Evolutionary conservation across 2,888 invertebrate species (phyloP).

Genomic region (Hypena proboscidalis): DNA sequence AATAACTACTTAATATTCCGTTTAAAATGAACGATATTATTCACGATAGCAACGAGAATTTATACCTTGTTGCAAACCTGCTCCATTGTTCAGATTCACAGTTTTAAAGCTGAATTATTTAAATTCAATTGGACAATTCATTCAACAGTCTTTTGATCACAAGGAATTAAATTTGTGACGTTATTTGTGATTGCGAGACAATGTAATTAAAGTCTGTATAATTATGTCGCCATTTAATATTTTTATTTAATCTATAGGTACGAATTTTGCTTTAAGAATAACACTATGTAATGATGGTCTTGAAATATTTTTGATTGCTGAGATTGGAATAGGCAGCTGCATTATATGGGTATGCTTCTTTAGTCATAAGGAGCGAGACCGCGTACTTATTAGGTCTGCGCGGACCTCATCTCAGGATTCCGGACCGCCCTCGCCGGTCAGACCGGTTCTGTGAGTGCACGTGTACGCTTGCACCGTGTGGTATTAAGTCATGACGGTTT

Average conservation of each 20-base stretch:
- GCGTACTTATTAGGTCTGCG: conserved; percentile 45
- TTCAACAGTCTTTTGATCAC: conserved; percentile 6
- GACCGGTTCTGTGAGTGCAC: conserved; percentile 58
- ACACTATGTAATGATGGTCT: conserved; percentile 26
- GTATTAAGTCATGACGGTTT: conserved; percentile 40
- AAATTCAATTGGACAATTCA: conserved; percentile 11
- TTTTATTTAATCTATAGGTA: neutral
- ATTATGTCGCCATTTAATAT: neutral
- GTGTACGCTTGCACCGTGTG: conserved; percentile 38
- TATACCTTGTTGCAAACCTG: conserved; percentile 2
- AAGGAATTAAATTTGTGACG: conserved; percentile 7
- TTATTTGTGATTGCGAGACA: conserved; percentile 6
- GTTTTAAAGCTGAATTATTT: conserved; percentile 10
- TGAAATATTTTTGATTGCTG: conserved; percentile 32
- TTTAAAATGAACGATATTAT: neutral
- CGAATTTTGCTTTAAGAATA: neutral
- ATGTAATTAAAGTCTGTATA: too few species aligned
- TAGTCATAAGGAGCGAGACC: conserved; percentile 47
- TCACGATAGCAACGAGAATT: conserved; percentile 1
- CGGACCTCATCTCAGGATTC: conserved; percentile 44
- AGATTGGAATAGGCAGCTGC: conserved; percentile 25
- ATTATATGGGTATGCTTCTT: conserved; percentile 39
- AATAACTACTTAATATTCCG: neutral
- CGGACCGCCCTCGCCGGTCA: conserved; percentile 31
- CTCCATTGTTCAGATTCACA: conserved; percentile 8